Evolutionary conservation across 2,888 invertebrate species (phyloP), one percentile per base, ranked within the genome.

Genomic region (Temnothorax rugatulus): DNA sequence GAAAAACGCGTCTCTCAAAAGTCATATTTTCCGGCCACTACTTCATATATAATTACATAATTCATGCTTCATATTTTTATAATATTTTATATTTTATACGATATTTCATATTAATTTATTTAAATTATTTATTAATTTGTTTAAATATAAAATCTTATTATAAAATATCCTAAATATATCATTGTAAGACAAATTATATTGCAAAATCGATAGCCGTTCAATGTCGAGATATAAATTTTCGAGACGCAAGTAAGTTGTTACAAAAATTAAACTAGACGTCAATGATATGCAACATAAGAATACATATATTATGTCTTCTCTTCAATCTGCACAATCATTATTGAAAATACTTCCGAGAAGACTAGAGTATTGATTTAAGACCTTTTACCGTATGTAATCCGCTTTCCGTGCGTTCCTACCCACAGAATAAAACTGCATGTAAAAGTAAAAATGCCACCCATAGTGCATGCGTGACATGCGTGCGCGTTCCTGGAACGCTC

Each of bases 401-500:
- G 25, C 25, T 73, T 73, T 73, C 21, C 41, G 18, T 73, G 38
- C 11, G 21, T 57, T 18, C 54, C 21, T 18, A 25, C 11, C 25
- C 38, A 7, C 3, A 41, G n/a, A 73, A 41, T 73, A 59, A 73
- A 73, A 73, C 8, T 41, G 18, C 21, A 18, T 7, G 57, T 41
- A 25, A 73, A 57, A 73, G 54, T 25, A 41, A 54, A 73, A 54
- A 57, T 57, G 38, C 38, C 52, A 29, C 13, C 52, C 44, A 18
- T 52, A 47, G 50, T 29, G 44, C 13, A 59, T 59, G n/a, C 57
- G 11, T 57, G 57, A 59, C 41, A 73, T 34, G 25, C n/a, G 25
- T 59, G 21, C 54, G 15, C 38, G 18, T 44, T 25, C 59, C 25
- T 29, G 61, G n/a, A 74, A 74, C 59, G 44, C 73, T 74, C n/a